Evolutionary conservation across 1,140 invertebrate genomes (phyloP), one percentile per base, ranked within the genome.

Genomic region (Augochlora pura): DNA sequence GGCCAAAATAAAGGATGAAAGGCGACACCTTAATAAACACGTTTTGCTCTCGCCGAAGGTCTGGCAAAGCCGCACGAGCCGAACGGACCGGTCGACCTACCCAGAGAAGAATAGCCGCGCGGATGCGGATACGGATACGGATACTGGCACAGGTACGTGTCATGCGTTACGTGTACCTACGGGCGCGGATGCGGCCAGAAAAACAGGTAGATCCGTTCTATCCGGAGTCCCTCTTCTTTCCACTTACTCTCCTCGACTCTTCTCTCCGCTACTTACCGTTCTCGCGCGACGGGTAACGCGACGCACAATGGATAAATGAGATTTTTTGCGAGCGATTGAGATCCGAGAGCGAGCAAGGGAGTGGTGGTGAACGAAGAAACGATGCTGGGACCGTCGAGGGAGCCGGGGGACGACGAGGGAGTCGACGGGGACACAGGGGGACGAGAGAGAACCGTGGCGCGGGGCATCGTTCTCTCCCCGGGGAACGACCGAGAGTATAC

Each of bases 261-360:
- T 78, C 52, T 60, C 66, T 18, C 75, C 66, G 71, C 85, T 67
- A 69, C 77, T 79, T 78, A 86, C 54, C 25, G 68, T 83, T 78
- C 75, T 77, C 62, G 32, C 65, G 52, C 80, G 59, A 27, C 75
- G 77, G 70, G 82, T 89, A 90, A 89, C 89, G 85, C 89, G 81
- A 75, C 62, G 79, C 84, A 92, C 91, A 92, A 92, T 92, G 88
- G 90, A 91, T 91, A 91, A 92, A 92, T 92, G 91, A 92, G 90
- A 92, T 92, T 92, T 92, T 92, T 92, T 91, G 88, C 87, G 88
- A 91, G 81, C 91, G 91, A 92, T 92, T 91, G 91, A 91, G 90
- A 92, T 91, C 87, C 85, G 81, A 90, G 87, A 88, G 86, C 81
- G 82, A 83, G 83, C 85, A 76, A 83, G 63, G 68, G 59, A 67